Evolutionary conservation across 2,888 invertebrate genomes (phyloP).

Genomic region (Listrodromus nycthemerus): DNA sequence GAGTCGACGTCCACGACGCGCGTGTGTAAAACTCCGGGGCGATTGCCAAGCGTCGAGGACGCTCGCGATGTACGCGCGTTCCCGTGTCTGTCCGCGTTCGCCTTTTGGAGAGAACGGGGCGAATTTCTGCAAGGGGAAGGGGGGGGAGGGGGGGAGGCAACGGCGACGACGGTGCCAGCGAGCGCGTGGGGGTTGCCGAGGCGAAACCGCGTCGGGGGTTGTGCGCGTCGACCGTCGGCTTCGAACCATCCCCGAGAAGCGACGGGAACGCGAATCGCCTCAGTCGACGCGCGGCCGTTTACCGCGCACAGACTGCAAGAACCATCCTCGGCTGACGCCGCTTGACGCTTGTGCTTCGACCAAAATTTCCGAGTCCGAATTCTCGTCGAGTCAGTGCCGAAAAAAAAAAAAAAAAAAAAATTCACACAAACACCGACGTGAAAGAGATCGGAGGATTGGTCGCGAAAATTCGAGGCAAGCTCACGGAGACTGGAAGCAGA

Average conservation of each 20-base stretch:
- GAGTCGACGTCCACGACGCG: slow-evolving; percentile 78
- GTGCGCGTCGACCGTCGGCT: slow-evolving; percentile 42
- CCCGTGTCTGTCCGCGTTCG: background rate
- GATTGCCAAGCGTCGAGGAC: slow-evolving; percentile 35
- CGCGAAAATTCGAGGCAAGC: background rate
- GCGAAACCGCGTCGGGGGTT: slow-evolving; percentile 46
- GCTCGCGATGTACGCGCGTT: background rate
- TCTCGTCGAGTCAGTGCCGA: slow-evolving; percentile 18
- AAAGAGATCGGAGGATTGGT: no score
- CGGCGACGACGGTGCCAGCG: slow-evolving; percentile 42
- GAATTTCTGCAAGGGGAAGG: slow-evolving; percentile 2
- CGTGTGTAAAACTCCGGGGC: slow-evolving; percentile 42
- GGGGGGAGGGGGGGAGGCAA: slow-evolving; percentile 38
- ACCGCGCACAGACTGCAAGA: slow-evolving; percentile 17
- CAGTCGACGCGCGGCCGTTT: slow-evolving; percentile 61
- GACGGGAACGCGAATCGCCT: slow-evolving; percentile 39
- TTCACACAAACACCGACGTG: no score
- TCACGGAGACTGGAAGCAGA: background rate
- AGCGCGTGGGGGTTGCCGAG: slow-evolving; percentile 37
- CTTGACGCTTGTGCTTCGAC: background rate
- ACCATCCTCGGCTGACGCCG: slow-evolving; percentile 1
- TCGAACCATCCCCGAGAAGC: slow-evolving; percentile 31
- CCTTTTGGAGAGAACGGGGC: background rate
- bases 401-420: background rate
- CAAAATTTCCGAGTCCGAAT: no score